Evolutionary conservation across 2,113 vertebrate species (phyloP).

Genomic region (Brachypodius melanocephalos): DNA sequence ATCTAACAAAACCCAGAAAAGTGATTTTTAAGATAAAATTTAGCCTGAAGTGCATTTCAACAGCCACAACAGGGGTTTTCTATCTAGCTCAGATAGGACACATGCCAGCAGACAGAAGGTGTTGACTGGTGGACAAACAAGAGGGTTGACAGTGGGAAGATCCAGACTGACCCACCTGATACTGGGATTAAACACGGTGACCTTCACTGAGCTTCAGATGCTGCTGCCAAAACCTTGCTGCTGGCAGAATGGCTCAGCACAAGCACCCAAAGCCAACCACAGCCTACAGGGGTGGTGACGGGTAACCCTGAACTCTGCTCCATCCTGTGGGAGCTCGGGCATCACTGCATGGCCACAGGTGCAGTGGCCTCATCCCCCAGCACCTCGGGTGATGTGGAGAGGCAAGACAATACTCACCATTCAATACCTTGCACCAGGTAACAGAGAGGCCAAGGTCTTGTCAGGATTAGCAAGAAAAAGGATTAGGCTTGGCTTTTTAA

Average conservation of each 20-base stretch:
- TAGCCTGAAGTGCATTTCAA: background rate
- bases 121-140: background rate
- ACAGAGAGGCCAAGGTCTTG: background rate
- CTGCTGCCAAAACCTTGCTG: background rate
- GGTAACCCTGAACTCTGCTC: background rate
- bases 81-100: background rate
- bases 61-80: background rate
- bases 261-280: background rate
- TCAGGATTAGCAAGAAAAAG: background rate
- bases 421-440: background rate
- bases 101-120: background rate
- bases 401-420: background rate
- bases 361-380: background rate
- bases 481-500: background rate
- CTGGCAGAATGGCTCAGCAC: background rate
- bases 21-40: background rate
- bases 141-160: background rate
- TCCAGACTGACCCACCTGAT: background rate
- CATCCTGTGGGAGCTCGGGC: accelerated
- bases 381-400: background rate
- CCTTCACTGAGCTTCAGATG: background rate
- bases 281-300: accelerated
- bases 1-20: background rate
- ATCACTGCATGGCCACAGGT: background rate
- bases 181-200: background rate